Evolutionary conservation across 2,113 vertebrate genomes (phyloP).

Genomic region (Mustela nigripes): DNA sequence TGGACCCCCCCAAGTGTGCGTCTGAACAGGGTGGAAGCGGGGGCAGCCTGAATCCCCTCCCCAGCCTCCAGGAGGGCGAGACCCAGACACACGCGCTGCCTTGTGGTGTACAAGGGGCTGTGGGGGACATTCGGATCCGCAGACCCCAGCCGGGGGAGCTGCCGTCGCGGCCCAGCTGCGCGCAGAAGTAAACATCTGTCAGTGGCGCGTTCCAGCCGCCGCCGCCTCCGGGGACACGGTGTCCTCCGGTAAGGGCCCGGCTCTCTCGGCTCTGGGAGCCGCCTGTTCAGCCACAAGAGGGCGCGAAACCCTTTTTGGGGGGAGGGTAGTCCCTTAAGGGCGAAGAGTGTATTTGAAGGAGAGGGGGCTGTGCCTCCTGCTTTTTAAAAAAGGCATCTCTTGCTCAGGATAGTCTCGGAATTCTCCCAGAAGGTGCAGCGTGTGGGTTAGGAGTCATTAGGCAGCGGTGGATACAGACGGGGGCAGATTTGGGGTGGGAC

Average conservation of each 20-base stretch:
- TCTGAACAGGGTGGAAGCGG: not conserved
- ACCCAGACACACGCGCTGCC: not conserved
- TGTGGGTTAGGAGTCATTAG: not conserved
- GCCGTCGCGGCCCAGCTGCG: slow-evolving; percentile 66
- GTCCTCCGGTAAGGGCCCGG: slow-evolving; percentile 81
- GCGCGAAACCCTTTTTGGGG: slow-evolving; percentile 61
- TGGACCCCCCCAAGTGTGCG: not conserved
- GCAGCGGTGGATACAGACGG: not conserved
- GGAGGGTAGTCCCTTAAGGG: slow-evolving; percentile 62
- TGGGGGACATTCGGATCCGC: not conserved
- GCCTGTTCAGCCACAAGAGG: slow-evolving; percentile 74
- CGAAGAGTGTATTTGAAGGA: slow-evolving; percentile 20
- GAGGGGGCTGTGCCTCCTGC: not conserved
- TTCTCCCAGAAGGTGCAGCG: not conserved
- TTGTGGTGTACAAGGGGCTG: not conserved
- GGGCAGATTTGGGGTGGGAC: not conserved
- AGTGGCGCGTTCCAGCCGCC: slow-evolving; percentile 65
- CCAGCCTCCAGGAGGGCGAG: not conserved
- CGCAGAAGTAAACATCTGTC: slow-evolving; percentile 81
- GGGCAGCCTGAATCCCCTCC: not conserved
- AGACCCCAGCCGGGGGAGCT: not conserved
- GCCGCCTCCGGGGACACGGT: slow-evolving; percentile 77
- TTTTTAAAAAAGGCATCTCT: not conserved
- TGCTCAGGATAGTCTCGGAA: not conserved
- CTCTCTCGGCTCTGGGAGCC: slow-evolving; percentile 31